These are phyloP conservation scores for Hypena proboscidalis DNA, from an alignment of 2,888 invertebrate species.

Conservation along the genomic window DNA sequence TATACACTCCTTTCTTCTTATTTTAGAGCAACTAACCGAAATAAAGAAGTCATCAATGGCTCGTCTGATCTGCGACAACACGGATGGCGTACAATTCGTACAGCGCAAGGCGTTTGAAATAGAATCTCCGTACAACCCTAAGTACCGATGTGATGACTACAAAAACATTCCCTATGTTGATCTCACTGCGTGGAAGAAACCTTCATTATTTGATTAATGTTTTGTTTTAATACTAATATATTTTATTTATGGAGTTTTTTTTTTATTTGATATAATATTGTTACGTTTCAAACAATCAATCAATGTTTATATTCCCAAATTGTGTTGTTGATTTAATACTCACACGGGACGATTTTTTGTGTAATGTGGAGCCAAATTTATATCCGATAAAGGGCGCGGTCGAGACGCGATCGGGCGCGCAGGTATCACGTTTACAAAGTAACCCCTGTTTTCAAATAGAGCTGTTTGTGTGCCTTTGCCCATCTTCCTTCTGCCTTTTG, in stretches of 20 bases:
- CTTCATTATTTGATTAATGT: constrained; percentile 49
- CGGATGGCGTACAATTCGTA: constrained; percentile 87
- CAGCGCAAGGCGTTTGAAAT: constrained; percentile 89
- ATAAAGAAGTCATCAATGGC: constrained; percentile 92
- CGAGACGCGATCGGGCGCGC: no score
- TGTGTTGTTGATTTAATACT: no score
- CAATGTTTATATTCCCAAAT: no score
- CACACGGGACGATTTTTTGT: no score
- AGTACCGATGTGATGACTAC: constrained; percentile 68
- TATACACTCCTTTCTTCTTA: constrained; percentile 5
- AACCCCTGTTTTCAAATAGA: no score
- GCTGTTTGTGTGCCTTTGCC: no score
- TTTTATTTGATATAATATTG: no score
- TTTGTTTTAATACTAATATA: constrained; percentile 2
- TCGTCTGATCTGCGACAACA: constrained; percentile 92
- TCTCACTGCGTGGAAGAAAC: constrained; percentile 77
- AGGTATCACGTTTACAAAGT: no score
- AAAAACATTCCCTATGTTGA: constrained; percentile 74
- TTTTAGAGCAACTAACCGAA: constrained; percentile 89
- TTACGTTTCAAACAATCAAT: no score
- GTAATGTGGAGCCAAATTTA: no score
- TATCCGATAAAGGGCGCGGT: no score
- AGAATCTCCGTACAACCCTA: constrained; percentile 81
- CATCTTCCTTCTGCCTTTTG: no score
- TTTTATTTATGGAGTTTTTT: neutral